A percentile compares a stretch with the other conserved stretches of the same genome.
Conservation (phyloP, 2,888 invertebrate genomes). For the Theodoxus fluviatilis region DNA sequence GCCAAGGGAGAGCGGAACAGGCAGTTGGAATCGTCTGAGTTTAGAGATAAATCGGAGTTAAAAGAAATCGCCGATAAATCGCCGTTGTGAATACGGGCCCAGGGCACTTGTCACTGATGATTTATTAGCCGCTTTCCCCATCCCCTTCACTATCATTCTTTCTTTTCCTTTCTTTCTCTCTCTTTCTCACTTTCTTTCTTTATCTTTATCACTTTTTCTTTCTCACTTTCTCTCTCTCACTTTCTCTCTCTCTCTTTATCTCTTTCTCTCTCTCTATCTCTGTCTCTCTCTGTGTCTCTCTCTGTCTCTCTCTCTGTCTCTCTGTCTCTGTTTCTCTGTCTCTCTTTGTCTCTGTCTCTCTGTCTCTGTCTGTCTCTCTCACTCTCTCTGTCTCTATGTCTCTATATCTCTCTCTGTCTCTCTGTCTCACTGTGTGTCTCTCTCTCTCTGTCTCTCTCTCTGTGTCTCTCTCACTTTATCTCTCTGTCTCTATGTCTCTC, state of each 20-base stretch:
- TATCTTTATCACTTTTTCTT: constrained; percentile 10
- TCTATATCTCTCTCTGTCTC: not conserved
- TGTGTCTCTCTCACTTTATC: constrained; percentile 11
- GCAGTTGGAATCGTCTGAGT: too few species aligned
- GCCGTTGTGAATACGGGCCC: too few species aligned
- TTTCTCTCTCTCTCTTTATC: constrained; percentile 6
- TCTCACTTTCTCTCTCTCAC: not conserved
- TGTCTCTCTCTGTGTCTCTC: not conserved
- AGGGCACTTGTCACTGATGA: too few species aligned
- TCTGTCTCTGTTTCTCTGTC: not conserved
- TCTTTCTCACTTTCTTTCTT: not conserved
- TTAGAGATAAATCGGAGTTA: too few species aligned
- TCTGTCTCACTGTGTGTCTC: constrained; percentile 7
- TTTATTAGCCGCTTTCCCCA: too few species aligned
- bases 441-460: constrained; percentile 1
- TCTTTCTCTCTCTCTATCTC: not conserved
- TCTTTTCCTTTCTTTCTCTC: not conserved
- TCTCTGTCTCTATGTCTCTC: constrained; percentile 11
- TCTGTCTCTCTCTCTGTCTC: constrained; percentile 9
- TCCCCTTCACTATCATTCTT: not conserved
- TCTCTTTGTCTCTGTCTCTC: not conserved
- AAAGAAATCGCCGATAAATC: too few species aligned
- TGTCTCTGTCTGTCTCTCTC: not conserved
- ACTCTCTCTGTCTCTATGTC: not conserved
- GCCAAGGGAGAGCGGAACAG: too few species aligned